A percentile compares a stretch with the other conserved stretches of the same genome.
These are phyloP conservation scores for Drosophila nebulosa DNA, from an alignment of 1,140 invertebrate species.

Conservation along the genomic window DNA sequence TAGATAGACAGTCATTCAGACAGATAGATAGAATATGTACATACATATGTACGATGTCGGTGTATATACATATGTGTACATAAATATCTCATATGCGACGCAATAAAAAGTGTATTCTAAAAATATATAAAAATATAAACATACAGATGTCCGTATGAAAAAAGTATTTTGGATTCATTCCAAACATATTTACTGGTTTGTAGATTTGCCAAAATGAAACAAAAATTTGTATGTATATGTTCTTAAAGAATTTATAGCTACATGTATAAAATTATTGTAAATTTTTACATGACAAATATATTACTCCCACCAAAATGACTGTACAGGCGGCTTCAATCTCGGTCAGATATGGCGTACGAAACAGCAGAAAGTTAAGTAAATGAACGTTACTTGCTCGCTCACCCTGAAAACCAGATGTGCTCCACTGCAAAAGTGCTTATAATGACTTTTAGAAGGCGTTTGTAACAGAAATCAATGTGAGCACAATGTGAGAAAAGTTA, in stretches of 20 bases:
- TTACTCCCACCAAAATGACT: neutral
- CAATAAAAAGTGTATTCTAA: slow-evolving; percentile 48
- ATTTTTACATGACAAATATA: neutral
- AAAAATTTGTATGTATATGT: neutral
- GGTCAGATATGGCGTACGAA: neutral
- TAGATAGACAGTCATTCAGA: neutral
- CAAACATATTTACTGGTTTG: slow-evolving; percentile 56
- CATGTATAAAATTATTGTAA: neutral
- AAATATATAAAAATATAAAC: slow-evolving; percentile 35
- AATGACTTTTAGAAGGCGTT: no score
- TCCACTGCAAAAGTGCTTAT: no score
- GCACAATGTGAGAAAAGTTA: no score
- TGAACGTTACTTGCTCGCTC: neutral
- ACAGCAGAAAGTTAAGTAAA: neutral
- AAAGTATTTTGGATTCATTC: slow-evolving; percentile 61
- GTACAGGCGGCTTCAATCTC: neutral
- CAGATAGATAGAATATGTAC: neutral
- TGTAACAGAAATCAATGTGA: no score
- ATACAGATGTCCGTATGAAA: slow-evolving; percentile 15
- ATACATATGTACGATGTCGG: neutral
- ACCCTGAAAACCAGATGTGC: neutral
- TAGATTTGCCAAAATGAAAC: slow-evolving; percentile 20
- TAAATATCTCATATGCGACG: slow-evolving; percentile 30
- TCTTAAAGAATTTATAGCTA: neutral
- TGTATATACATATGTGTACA: neutral